These are phyloP conservation scores for Sclerurus mexicanus DNA, from an alignment of 2,113 vertebrate species.

Conservation along the genomic window DNA sequence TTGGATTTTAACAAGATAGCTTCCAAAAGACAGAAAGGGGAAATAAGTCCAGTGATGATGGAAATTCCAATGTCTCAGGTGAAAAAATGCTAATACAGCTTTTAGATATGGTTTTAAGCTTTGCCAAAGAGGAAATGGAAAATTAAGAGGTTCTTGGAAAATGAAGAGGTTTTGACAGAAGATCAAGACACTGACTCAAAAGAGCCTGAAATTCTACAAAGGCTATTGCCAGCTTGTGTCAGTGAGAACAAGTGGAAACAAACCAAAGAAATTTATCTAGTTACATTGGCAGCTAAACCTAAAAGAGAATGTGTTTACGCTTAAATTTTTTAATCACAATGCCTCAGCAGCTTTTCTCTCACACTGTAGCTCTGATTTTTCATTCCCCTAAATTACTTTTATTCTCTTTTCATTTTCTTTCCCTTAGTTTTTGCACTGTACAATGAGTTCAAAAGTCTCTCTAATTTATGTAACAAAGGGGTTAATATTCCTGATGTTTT, in stretches of 20 bases:
- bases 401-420: neutral
- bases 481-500: constrained; percentile 33
- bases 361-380: neutral
- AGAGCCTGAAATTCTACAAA: constrained; percentile 55
- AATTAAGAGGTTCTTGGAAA: constrained; percentile 67
- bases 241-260: constrained; percentile 66
- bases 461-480: constrained; percentile 24
- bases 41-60: neutral
- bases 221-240: constrained; percentile 61
- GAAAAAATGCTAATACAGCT: constrained; percentile 38
- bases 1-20: neutral
- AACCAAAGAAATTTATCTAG: constrained; percentile 62
- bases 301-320: constrained; percentile 19
- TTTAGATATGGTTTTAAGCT: constrained; percentile 20
- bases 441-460: neutral
- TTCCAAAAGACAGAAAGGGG: constrained; percentile 2
- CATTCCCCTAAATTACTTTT: neutral
- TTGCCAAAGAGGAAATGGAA: constrained; percentile 52
- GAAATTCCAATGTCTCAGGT: constrained; percentile 34
- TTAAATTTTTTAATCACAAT: constrained; percentile 40
- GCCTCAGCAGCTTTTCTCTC: neutral
- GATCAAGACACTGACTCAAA: constrained; percentile 58
- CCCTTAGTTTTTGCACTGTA: neutral
- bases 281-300: constrained; percentile 28
- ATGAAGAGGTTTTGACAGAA: constrained; percentile 56